A percentile compares a stretch with the other conserved stretches of the same genome.
Conservation (phyloP, 2,888 invertebrate genomes). For the Agrotis clavis region DNA sequence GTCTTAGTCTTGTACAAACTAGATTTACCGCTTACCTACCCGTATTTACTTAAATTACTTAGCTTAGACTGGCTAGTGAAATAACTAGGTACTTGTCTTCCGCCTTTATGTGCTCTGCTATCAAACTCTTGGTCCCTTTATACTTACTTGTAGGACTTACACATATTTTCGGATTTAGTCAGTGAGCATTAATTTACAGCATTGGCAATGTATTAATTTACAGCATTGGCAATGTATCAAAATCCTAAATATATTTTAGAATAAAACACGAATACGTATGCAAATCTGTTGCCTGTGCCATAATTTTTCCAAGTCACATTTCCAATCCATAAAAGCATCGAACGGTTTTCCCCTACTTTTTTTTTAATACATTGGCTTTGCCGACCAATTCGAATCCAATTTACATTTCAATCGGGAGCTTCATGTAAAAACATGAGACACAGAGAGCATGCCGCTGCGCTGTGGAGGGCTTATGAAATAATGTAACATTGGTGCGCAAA, state of each 20-base stretch:
- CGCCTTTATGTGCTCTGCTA: slow-evolving; percentile 6
- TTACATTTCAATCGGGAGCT: slow-evolving; percentile 87
- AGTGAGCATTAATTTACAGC: slow-evolving; percentile 1
- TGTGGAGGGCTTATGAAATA: slow-evolving; percentile 81
- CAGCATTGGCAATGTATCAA: slow-evolving; percentile 10
- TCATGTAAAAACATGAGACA: slow-evolving; percentile 87
- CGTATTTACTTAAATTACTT: slow-evolving; percentile 51
- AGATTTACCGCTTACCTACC: slow-evolving; percentile 44
- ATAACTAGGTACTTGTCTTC: slow-evolving; percentile 24
- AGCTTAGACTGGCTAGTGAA: slow-evolving; percentile 25
- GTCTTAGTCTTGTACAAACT: slow-evolving; percentile 31
- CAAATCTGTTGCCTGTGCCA: slow-evolving; percentile 66
- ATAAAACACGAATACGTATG: slow-evolving; percentile 46
- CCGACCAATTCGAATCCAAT: slow-evolving; percentile 86
- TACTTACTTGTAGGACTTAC: neutral
- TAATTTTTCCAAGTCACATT: slow-evolving; percentile 75
- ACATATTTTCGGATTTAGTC: neutral
- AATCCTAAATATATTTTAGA: slow-evolving; percentile 32
- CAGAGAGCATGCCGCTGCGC: slow-evolving; percentile 73
- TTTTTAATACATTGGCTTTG: slow-evolving; percentile 82
- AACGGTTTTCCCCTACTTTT: slow-evolving; percentile 76
- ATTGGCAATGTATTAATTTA: slow-evolving; percentile 8
- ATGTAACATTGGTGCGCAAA: slow-evolving; percentile 76
- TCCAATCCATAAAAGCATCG: slow-evolving; percentile 75
- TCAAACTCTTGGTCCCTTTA: neutral